Evolutionary conservation across 2,888 invertebrate genomes (phyloP), one percentile per base, ranked within the genome.

Genomic region (Temnothorax unifasciatus): DNA sequence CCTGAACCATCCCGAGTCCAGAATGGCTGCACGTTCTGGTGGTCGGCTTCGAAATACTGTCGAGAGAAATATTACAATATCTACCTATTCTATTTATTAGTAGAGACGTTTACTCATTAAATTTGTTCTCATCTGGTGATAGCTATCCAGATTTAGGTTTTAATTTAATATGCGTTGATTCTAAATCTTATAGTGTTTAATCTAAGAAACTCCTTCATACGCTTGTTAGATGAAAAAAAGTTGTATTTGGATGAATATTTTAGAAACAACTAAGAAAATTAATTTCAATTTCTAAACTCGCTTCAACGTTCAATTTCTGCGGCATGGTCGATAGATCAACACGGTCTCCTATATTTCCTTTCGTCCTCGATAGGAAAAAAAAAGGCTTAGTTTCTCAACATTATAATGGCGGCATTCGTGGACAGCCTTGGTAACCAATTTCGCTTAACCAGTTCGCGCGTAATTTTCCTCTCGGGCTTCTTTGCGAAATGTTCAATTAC

Each of bases 401-500:
- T 41, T 34, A 29, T 54, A 66, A 66, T 41, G 25, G 13, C n/a
- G 1, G 9, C 41, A 41, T 54, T 77, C 41, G 25, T 4, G 13
- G 9, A n/a, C 41, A 66, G 13, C 52, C 52, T 64, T 76, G 52
- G 64, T 34, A 75, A 63, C 15, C 63, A 75, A 75, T 76, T 76
- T 66, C 34, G 47, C 34, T 74, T 59, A 59, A 75, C 21, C 21
- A 47, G 63, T 63, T 63, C 47, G 6, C 11, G n/a, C 34, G 47
- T 63, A 63, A 75, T 63, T 63, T 75, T 61, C 59, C 34, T 47
- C 61, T 34, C 47, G 34, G 34, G 21, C 18, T 59, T 41, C 21
- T 75, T 75, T 63, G 34, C 50, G 25, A 75, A 75, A 75, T 75
- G 21, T 63, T 11, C 47, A 50, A 75, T 75, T 75, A 75, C 63